These are phyloP conservation scores for Halcyon malimbica DNA, from an alignment of 2,113 vertebrate genomes.

Conservation along the genomic window DNA sequence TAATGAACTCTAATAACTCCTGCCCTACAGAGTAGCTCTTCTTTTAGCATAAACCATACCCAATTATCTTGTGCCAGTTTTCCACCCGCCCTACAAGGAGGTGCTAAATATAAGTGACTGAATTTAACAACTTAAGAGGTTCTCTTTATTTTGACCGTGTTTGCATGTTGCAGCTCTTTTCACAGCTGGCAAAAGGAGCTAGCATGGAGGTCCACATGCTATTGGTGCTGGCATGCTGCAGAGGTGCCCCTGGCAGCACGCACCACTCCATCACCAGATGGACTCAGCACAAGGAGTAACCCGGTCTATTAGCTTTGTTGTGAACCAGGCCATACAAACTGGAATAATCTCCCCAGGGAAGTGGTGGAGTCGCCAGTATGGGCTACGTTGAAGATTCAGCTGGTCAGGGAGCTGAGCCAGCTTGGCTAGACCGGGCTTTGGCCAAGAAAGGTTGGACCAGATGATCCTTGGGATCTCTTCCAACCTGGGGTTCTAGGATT, in stretches of 20 bases:
- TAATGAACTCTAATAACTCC: background rate
- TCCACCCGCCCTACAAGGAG: background rate
- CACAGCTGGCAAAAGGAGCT: background rate
- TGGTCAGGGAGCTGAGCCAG: background rate
- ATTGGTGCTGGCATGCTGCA: background rate
- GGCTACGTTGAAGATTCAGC: background rate
- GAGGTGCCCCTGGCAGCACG: background rate
- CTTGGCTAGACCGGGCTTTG: background rate
- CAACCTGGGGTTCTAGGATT: background rate
- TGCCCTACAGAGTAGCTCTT: background rate
- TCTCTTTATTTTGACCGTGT: background rate
- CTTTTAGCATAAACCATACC: background rate
- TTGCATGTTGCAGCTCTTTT: background rate
- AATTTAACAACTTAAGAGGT: background rate
- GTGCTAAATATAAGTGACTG: background rate
- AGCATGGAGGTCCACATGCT: fast-evolving
- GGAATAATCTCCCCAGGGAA: background rate
- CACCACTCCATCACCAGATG: fast-evolving
- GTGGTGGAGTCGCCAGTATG: background rate
- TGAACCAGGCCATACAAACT: background rate
- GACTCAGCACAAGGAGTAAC: fast-evolving
- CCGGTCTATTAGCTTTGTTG: background rate
- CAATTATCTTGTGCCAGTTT: background rate
- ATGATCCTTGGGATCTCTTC: background rate
- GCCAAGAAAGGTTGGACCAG: background rate